Evolutionary conservation across 2,888 invertebrate genomes (phyloP).

Genomic region (Augochlorella aurata): DNA sequence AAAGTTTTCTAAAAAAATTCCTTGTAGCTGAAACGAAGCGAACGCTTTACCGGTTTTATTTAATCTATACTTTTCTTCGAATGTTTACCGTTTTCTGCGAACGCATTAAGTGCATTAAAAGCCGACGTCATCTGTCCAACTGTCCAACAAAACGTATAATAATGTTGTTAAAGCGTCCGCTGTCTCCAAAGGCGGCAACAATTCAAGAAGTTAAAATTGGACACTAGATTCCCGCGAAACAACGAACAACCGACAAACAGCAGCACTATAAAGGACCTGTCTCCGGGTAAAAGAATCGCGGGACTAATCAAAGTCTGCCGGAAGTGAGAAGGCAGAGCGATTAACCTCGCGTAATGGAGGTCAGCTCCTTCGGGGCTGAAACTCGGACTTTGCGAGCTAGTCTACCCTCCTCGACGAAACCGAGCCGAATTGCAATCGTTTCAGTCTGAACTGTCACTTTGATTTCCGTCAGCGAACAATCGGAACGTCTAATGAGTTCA

Average conservation of each 20-base stretch:
- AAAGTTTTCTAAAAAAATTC: too few species aligned
- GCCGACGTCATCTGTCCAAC: background rate
- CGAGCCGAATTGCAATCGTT: conserved; percentile 60
- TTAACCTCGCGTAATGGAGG: conserved; percentile 81
- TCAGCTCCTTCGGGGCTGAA: conserved; percentile 78
- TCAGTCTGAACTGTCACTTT: conserved; percentile 69
- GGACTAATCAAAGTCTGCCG: conserved; percentile 80
- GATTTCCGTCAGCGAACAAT: conserved; percentile 66
- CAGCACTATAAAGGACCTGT: conserved; percentile 52
- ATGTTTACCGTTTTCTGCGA: background rate
- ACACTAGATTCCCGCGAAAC: conserved; percentile 32
- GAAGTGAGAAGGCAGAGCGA: conserved; percentile 79
- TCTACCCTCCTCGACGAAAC: conserved; percentile 60
- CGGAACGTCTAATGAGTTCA: conserved; percentile 48
- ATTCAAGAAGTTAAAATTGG: conserved; percentile 17
- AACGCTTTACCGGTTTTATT: too few species aligned
- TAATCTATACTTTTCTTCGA: too few species aligned
- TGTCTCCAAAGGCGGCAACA: background rate
- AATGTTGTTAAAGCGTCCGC: background rate
- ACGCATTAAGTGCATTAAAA: too few species aligned
- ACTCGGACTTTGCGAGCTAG: conserved; percentile 74
- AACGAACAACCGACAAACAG: conserved; percentile 12
- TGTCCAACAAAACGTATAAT: background rate
- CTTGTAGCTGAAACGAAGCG: too few species aligned
- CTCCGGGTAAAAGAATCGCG: conserved; percentile 79